Percentiles rank a stretch among this genome's conserved stretches.
phyloP scores from a whole-genome alignment of 2,113 vertebrate species.

The Arothron firmamentum region DNA sequence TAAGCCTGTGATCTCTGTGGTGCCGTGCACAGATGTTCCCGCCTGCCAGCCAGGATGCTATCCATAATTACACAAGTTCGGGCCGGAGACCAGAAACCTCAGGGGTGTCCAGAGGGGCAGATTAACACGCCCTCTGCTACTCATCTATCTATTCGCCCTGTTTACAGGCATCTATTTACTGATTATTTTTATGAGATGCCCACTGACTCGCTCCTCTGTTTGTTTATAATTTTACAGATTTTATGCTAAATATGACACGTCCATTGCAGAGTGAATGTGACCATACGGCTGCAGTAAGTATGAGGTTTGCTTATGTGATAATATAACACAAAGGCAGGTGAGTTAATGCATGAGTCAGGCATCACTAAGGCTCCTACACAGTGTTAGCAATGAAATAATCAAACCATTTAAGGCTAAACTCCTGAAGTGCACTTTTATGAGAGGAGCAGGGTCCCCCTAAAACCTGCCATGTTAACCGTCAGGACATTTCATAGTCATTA shows the following conservation, averaged over 20 bases:
- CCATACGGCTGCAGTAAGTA: no score
- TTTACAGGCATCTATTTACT: constrained; percentile 1
- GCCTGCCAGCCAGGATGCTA: constrained; percentile 13
- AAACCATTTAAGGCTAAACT: not conserved
- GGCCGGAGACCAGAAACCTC: constrained; percentile 3
- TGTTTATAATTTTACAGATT: not conserved
- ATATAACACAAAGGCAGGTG: not conserved
- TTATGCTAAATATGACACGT: not conserved
- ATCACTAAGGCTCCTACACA: not conserved
- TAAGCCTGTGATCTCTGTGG: constrained; percentile 13
- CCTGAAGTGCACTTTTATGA: not conserved
- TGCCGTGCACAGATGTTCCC: constrained; percentile 22
- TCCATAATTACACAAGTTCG: constrained; percentile 6
- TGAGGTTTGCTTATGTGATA: not conserved
- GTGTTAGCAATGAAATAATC: not conserved
- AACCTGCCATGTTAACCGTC: no score
- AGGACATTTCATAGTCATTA: no score
- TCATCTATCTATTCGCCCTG: not conserved
- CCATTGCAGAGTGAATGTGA: not conserved
- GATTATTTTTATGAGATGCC: not conserved
- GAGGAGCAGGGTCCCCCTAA: not conserved
- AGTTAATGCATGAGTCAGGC: not conserved
- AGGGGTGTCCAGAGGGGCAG: not conserved
- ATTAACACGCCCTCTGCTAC: not conserved
- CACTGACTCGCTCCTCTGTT: not conserved